A percentile compares a stretch with the other conserved stretches of the same genome.
Conservation (phyloP, 2,113 vertebrate species). For the Lipophrys pholis region DNA sequence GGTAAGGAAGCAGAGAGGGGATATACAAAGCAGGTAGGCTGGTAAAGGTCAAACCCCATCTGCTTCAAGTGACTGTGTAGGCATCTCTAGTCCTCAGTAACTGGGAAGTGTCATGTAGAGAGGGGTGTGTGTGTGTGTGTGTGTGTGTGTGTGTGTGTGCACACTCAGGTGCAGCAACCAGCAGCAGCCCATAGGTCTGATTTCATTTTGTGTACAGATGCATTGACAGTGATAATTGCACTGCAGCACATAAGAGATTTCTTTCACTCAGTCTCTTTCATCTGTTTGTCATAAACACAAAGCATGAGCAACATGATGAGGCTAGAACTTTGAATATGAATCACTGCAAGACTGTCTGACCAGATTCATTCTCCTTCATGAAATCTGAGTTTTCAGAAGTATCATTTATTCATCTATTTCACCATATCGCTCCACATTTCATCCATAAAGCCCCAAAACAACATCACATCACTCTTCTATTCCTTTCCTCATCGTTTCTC, state of each 20-base stretch:
- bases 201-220: not conserved
- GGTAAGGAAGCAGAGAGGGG: not conserved
- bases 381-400: not conserved
- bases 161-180: not conserved
- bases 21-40: not conserved
- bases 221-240: conserved; percentile 6
- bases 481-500: not conserved
- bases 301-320: not conserved
- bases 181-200: not conserved
- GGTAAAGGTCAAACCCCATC: conserved; percentile 4
- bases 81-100: not conserved
- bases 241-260: conserved; percentile 1
- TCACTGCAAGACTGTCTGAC: not conserved
- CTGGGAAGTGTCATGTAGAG: no score
- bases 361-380: conserved; percentile 21
- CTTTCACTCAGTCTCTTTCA: conserved; percentile 1
- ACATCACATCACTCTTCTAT: no score
- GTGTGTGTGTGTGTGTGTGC: conserved; percentile 3
- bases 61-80: conserved; percentile 4
- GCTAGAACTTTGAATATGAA: conserved; percentile 19
- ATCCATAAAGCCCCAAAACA: conserved; percentile 6
- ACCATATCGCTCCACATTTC: not conserved
- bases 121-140: no score
- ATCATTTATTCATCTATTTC: not conserved
- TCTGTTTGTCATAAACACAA: conserved; percentile 4